Percentiles rank a stretch among this genome's conserved stretches.
Conservation (phyloP, 92 coral and sea anemone species). For the Porites evermanni region DNA sequence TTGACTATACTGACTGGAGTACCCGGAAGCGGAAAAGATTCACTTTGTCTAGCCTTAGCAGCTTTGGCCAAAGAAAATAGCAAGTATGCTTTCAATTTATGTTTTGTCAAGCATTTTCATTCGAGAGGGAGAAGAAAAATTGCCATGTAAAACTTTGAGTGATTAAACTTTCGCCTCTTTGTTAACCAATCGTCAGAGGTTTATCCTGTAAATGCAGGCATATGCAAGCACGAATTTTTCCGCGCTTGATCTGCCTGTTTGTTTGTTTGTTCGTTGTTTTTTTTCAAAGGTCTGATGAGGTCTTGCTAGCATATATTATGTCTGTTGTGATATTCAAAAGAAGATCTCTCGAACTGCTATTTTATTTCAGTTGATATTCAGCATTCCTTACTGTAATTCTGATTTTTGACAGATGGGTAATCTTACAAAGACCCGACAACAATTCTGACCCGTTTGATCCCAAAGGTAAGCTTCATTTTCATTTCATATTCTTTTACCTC, state of each 20-base stretch:
- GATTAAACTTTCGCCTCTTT: too few species aligned
- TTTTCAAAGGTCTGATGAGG: too few species aligned
- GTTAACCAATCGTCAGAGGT: too few species aligned
- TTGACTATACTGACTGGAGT: conserved; percentile 84
- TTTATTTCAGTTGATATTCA: too few species aligned
- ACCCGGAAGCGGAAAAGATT: conserved; percentile 84
- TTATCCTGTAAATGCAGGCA: too few species aligned
- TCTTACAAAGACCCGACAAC: conserved; percentile 64
- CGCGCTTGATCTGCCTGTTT: neutral
- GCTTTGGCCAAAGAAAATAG: conserved; percentile 83
- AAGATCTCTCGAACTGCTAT: too few species aligned
- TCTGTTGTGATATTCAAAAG: too few species aligned
- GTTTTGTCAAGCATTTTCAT: neutral
- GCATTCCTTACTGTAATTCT: neutral
- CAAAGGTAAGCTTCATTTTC: conserved; percentile 50
- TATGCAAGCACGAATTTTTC: neutral
- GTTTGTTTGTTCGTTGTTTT: neutral
- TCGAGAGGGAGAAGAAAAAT: too few species aligned
- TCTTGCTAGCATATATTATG: too few species aligned
- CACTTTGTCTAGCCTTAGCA: conserved; percentile 74
- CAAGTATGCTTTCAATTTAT: conserved; percentile 60
- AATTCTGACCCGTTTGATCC: conserved; percentile 76
- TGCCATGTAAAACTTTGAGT: too few species aligned
- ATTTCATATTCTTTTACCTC: neutral
- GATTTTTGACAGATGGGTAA: conserved; percentile 70